Conservation (phyloP, 2,888 invertebrate species). For the Nysson spinosus region DNA sequence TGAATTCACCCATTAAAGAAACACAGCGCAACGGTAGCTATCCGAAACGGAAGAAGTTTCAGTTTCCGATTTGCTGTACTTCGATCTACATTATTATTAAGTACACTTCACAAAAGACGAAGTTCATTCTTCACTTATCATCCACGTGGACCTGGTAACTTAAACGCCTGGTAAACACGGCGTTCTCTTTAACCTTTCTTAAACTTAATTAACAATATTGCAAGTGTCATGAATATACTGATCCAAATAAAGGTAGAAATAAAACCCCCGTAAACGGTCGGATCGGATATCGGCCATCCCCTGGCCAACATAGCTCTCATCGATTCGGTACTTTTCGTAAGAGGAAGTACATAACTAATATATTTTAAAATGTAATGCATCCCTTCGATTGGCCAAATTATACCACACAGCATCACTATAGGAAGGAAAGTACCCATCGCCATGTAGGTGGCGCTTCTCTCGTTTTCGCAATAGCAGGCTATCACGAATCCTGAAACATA, state of each 20-base stretch:
- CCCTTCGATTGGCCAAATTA: constrained; percentile 96
- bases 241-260: constrained; percentile 90
- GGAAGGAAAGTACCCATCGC: constrained; percentile 92
- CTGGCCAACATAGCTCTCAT: constrained; percentile 90
- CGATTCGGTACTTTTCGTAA: constrained; percentile 93
- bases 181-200: constrained; percentile 85
- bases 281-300: constrained; percentile 87
- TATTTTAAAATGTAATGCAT: constrained; percentile 88
- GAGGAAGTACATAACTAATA: constrained; percentile 87
- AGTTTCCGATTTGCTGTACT: too few relatives aligned
- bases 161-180: background rate
- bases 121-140: background rate
- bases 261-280: constrained; percentile 89
- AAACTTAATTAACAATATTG: constrained; percentile 88
- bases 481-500: constrained; percentile 86
- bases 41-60: background rate
- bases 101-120: too few relatives aligned
- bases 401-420: constrained; percentile 91
- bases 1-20: too few relatives aligned
- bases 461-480: constrained; percentile 88
- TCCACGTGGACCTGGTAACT: background rate
- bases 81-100: too few relatives aligned
- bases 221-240: constrained; percentile 84
- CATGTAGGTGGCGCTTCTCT: constrained; percentile 90
- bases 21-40: too few relatives aligned